These are phyloP conservation scores for Lepidurus arcticus DNA, from an alignment of 1,140 invertebrate genomes.

Conservation along the genomic window DNA sequence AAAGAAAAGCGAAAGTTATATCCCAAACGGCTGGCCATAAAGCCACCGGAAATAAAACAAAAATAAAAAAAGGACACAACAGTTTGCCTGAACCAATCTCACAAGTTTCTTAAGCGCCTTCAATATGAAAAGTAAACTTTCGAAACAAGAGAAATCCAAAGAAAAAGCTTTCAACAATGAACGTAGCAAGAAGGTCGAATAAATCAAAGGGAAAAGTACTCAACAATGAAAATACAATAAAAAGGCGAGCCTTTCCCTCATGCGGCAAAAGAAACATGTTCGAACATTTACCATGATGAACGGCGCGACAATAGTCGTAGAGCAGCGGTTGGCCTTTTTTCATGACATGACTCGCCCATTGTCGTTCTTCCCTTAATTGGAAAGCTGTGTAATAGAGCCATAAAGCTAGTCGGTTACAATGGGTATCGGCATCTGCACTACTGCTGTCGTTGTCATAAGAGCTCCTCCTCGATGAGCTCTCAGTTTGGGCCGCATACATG, in stretches of 20 bases:
- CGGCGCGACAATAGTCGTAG: constrained; percentile 14
- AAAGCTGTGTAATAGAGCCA: constrained; percentile 19
- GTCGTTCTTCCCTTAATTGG: constrained; percentile 15
- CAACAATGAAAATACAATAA: background rate
- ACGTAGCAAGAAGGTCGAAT: too few relatives aligned
- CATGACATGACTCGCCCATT: background rate
- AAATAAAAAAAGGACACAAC: too few relatives aligned
- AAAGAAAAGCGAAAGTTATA: too few relatives aligned
- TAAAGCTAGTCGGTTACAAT: constrained; percentile 13
- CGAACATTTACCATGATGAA: background rate
- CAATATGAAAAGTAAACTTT: too few relatives aligned
- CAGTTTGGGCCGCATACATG: constrained; percentile 33
- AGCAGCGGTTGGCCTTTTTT: constrained; percentile 15
- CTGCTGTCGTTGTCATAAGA: constrained; percentile 32
- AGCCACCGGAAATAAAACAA: too few relatives aligned
- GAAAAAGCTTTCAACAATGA: too few relatives aligned
- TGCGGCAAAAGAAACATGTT: background rate
- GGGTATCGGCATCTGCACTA: constrained; percentile 30
- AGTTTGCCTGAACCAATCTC: too few relatives aligned
- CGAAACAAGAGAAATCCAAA: too few relatives aligned
- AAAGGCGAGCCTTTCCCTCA: background rate
- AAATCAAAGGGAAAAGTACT: too few relatives aligned
- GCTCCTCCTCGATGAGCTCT: constrained; percentile 34
- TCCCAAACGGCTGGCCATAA: too few relatives aligned
- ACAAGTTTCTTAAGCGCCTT: too few relatives aligned